A percentile compares a stretch with the other conserved stretches of the same genome.
Evolutionary conservation across 2,888 invertebrate genomes (phyloP).

Genomic region (Bellardia pandia): DNA sequence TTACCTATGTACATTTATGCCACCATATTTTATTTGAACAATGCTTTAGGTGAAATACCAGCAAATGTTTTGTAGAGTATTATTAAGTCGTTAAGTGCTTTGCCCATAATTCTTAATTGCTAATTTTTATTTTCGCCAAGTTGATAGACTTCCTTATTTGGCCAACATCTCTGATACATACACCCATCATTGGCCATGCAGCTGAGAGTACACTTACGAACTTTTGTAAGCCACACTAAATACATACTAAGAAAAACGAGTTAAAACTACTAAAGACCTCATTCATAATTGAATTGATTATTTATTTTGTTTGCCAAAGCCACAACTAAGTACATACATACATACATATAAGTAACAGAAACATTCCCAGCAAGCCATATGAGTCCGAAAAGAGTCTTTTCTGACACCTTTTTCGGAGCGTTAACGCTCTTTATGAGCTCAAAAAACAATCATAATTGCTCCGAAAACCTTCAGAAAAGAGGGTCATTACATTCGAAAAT

Average conservation of each 20-base stretch:
- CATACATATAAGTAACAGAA: neutral
- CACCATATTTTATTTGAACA: too few species aligned
- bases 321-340: neutral
- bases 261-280: slow-evolving; percentile 37
- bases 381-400: too few species aligned
- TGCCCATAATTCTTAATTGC: too few species aligned
- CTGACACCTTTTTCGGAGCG: too few species aligned
- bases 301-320: neutral
- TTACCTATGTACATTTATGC: too few species aligned
- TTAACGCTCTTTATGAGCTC: too few species aligned
- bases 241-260: neutral
- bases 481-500: too few species aligned
- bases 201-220: neutral
- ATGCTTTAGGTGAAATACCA: too few species aligned
- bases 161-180: slow-evolving; percentile 8
- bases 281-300: slow-evolving; percentile 22
- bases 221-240: neutral
- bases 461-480: too few species aligned
- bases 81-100: neutral
- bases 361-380: too few species aligned
- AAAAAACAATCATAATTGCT: too few species aligned
- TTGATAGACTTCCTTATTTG: slow-evolving; percentile 36
- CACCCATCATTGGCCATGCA: slow-evolving; percentile 3
- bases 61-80: too few species aligned
- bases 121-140: neutral